Percentiles rank a stretch among this genome's conserved stretches.
Evolutionary conservation across 2,888 invertebrate species (phyloP).

Genomic region (Shargacucullia verbasci): DNA sequence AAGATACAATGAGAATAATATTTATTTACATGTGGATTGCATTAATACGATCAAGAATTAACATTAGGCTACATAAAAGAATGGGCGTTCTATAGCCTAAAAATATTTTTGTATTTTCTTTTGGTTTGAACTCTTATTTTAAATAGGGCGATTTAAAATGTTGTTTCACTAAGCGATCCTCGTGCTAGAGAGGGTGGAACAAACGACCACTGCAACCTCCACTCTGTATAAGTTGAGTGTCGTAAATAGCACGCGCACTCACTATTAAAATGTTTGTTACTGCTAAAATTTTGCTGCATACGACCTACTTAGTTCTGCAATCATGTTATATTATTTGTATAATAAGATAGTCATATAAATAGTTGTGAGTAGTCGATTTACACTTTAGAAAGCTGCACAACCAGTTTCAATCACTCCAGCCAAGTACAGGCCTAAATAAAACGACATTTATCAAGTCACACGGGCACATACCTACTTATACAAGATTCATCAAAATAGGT

Average conservation of each 20-base stretch:
- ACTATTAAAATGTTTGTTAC: constrained; percentile 42
- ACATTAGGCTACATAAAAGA: no score
- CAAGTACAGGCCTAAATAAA: no score
- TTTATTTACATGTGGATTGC: no score
- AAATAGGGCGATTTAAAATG: constrained; percentile 37
- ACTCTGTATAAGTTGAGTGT: constrained; percentile 27
- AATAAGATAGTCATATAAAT: no score
- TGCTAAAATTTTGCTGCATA: constrained; percentile 19
- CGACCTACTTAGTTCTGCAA: constrained; percentile 15
- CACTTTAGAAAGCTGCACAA: no score
- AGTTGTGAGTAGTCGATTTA: no score
- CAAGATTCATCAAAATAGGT: no score
- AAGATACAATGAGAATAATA: no score
- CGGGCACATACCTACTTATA: no score
- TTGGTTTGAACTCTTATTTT: constrained; percentile 3
- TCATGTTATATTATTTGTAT: constrained; percentile 4
- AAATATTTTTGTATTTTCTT: not conserved
- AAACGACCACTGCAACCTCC: constrained; percentile 36
- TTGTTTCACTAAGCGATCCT: constrained; percentile 39
- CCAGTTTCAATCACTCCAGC: no score
- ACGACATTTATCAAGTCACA: no score
- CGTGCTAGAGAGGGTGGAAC: constrained; percentile 33
- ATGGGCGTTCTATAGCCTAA: not conserved
- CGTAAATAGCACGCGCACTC: constrained; percentile 43
- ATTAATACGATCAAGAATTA: no score